Percentiles rank a stretch among this genome's conserved stretches.
Evolutionary conservation across 2,888 invertebrate species (phyloP).

Genomic region (Exephanes ischioxanthus): DNA sequence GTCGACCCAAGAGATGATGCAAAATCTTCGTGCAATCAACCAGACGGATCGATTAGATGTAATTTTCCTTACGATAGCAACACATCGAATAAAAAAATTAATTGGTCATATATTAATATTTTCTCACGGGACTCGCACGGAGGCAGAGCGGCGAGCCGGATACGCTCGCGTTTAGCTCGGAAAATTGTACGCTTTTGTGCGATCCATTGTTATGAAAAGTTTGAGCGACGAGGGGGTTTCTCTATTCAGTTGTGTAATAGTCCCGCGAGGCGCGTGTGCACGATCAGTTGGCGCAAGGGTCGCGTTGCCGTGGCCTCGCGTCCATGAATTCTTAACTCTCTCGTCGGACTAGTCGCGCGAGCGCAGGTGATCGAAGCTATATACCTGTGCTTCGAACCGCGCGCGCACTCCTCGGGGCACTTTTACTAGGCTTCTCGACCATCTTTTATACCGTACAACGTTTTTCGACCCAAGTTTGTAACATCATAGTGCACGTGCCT

Average conservation of each 20-base stretch:
- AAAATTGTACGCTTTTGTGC: conserved; percentile 1
- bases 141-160: no score
- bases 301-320: conserved; percentile 30
- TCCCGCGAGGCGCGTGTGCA: conserved; percentile 22
- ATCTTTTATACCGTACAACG: not conserved
- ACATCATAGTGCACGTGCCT: no score
- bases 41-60: conserved; percentile 40
- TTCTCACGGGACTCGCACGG: no score
- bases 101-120: not conserved
- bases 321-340: conserved; percentile 55
- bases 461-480: no score
- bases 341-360: conserved; percentile 12
- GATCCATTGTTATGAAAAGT: conserved; percentile 15
- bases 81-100: not conserved
- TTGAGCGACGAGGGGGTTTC: not conserved
- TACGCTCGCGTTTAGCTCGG: not conserved
- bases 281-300: conserved; percentile 29
- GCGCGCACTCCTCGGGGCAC: not conserved
- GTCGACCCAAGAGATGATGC: not conserved
- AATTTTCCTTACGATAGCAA: conserved; percentile 36
- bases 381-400: conserved; percentile 12
- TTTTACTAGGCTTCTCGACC: conserved; percentile 12
- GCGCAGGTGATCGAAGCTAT: conserved; percentile 60
- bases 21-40: conserved; percentile 51
- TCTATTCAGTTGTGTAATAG: conserved; percentile 31